A percentile compares a stretch with the other conserved stretches of the same genome.
These are phyloP conservation scores for Phortica magna DNA, from an alignment of 2,888 invertebrate genomes.

Conservation along the genomic window DNA sequence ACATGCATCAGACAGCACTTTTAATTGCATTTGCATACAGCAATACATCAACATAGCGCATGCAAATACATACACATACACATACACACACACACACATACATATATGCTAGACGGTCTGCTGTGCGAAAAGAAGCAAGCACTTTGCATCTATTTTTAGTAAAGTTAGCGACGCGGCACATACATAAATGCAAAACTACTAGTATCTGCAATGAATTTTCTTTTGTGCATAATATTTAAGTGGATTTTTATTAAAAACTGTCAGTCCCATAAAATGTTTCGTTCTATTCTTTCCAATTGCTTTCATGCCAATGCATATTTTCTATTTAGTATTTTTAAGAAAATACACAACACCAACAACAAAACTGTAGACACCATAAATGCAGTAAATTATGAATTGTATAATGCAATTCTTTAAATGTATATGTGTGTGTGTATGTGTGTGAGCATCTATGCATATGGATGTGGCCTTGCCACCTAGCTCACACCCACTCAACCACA, in stretches of 20 bases:
- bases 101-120: conserved; percentile 8
- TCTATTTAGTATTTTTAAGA: neutral
- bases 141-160: conserved; percentile 24
- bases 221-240: conserved; percentile 20
- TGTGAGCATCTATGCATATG: conserved; percentile 33
- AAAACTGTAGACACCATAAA: conserved; percentile 46
- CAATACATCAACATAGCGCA: conserved; percentile 63
- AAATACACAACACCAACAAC: conserved; percentile 39
- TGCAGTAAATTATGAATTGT: conserved; percentile 56
- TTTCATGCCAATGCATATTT: neutral
- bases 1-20: conserved; percentile 63
- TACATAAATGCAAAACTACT: neutral
- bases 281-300: neutral
- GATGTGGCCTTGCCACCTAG: conserved; percentile 64
- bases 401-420: neutral
- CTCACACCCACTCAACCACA: conserved; percentile 59
- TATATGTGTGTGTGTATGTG: conserved; percentile 29
- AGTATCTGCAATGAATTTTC: neutral
- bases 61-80: conserved; percentile 47
- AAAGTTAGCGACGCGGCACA: conserved; percentile 12
- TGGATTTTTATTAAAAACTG: conserved; percentile 17
- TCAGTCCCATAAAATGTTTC: conserved; percentile 12
- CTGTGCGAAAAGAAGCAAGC: conserved; percentile 42
- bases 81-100: conserved; percentile 60
- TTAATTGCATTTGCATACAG: conserved; percentile 72